Evolutionary conservation across 2,888 invertebrate genomes (phyloP), one percentile per base, ranked within the genome.

Genomic region (Troides oblongomaculatus): DNA sequence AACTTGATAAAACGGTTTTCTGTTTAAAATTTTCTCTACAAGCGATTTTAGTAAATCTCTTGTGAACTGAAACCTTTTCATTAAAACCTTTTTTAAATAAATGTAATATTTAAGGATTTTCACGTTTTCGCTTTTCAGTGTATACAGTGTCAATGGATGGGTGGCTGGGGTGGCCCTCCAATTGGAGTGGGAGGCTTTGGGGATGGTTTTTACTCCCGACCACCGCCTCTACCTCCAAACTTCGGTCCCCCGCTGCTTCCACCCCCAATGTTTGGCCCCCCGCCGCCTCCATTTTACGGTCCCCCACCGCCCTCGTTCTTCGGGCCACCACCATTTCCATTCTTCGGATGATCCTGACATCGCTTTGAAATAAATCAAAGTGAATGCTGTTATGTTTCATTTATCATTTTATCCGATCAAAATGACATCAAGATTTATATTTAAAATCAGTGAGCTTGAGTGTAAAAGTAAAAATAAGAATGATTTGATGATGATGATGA

Each of bases 131-230:
- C 25, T 64, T 76, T 81, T 25, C 82, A 85, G 85, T 59, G 69
- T 1, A 74, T 74, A 3, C 71, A 71, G 46, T 73, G 75, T 4
- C 81, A 82, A 25, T 85, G 80, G 79, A 75, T 78, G 2, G 83
- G 83, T 0, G 82, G 82, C 8, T 80, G 72, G 71, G 75, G 72
- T 18, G 46, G 67, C 25, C 17, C 63, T 46, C 66, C 66, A 43
- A n/a, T 70, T 17, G 18, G 53, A 30, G 70, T 30, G 59, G 70
- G 70, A 18, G 73, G 71, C 18, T 72, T 57, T 36, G 75, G 77
- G 73, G 68, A 73, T 65, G 70, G 72, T 66, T 69, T 68, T 50
- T 74, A 69, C 57, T 60, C 62, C 7, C 75, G 70, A 0, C 74
- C 73, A 5, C 69, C 76, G 0, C 73, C 75, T 0, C 82, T 77